Base-by-base conservation (phyloP, 2,888 invertebrate genomes). In the Acanthococcus lagerstroemiae region DNA sequence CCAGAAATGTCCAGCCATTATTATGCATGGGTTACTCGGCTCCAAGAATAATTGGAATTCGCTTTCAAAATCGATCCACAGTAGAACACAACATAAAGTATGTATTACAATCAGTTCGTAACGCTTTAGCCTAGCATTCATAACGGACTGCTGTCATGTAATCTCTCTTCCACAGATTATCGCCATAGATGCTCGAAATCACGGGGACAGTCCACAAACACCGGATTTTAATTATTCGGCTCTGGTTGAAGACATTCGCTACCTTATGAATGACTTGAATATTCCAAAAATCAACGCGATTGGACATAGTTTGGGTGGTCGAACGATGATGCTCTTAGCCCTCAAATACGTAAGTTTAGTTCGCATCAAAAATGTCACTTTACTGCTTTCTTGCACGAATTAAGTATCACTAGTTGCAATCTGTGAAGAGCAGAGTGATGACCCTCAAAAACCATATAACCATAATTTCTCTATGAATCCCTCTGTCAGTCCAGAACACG, bases 261-360 rank as follows among this genome's bases (percentile, higher is more conserved):
- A 80, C 48, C 79, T 91, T 46, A 76, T 89, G 68, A 79, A 83
- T 70, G 82, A 84, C 69, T 75, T 85, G 52, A 78, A 81, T 19
- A 78, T 90, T 52, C 74, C 80, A 0, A 84, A 84, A 74, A 83
- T 84, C 1, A 79, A 84, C 4, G 73, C 92, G 19, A 76, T 96
- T 72, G 95, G 95, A 0, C 95, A 96, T 76, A 94, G 94, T 71
- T 93, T 96, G 93, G 95, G 95, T 21, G 96, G 95, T n/a, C 84
- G 92, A 69, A 83, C 90, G 6, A 86, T 87, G 72, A 95, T 95
- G 94, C 82, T 84, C 65, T 79, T 90, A 65, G 88, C 94, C 46
- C 78, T 95, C 57, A 81, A 82, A 75, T 80, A 84, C 77, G 86
- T 86, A 77, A 72, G 77, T 72, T 27, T 66, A 46, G 27, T 58